Evolutionary conservation across 2,888 invertebrate genomes (phyloP), one percentile per base, ranked within the genome.

Genomic region (Miltochrista miniata): DNA sequence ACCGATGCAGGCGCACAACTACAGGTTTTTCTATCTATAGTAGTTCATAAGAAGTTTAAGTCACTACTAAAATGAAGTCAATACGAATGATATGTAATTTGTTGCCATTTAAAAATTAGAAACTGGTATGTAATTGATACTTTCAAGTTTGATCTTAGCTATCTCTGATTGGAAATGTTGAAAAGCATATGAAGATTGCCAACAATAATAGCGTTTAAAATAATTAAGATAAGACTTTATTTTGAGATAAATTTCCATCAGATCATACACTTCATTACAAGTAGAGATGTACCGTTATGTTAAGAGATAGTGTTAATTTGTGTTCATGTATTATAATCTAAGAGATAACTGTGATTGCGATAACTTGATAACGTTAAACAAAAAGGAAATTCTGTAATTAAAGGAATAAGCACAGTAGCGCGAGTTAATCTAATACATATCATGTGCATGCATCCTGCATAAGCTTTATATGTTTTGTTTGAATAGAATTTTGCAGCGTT

Each of bases 51-150:
- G 55, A 54, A 59, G 70, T 73, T 76, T 72, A 75, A 73, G 74
- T 76, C 82, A 76, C 67, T 59, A 64, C 72, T 75, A 78, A 70
- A 74, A 68, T 68, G 57, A 68, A 68, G 63, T 56, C 51, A 48
- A 48, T 44, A 53, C 48, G 52, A 43, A 36, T 49, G 45, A 58
- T 59, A 55, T 64, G 55, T 64, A 64, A 64, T 70, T 67, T 68
- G 67, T 70, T 68, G 64, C 68, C 55, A 55, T 65, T 60, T 65
- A 61, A 53, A 50, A 69, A 56, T 59, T 60, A n/a, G n/a, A n/a
- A n/a, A n/a, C n/a, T n/a, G n/a, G n/a, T n/a, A n/a, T n/a, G n/a
- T n/a, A 65, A 68, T 66, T 63, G 66, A 66, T 69, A 66, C 57
- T 69, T 51, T 60, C 57, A 46, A 59, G 59, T 66, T 59, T 50